phyloP scores from a whole-genome alignment of 2,888 invertebrate species.

The Zelleria hepariella region DNA sequence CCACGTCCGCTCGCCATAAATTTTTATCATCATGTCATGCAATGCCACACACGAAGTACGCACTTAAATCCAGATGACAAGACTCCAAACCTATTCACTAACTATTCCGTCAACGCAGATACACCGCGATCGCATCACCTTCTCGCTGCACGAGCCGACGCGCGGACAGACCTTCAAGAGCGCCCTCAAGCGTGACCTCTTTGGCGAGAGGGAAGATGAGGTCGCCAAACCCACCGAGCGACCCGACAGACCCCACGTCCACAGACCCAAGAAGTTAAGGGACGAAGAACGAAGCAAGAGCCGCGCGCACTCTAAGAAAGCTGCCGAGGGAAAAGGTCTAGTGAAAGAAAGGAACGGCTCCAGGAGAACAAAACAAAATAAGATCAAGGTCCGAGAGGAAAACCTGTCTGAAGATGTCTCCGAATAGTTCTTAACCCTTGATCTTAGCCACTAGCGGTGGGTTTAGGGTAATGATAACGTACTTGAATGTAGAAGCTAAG shows the following conservation, averaged over 20 bases:
- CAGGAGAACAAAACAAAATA: constrained; percentile 36
- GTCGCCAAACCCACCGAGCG: not conserved
- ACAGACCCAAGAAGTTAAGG: constrained; percentile 26
- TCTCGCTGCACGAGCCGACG: constrained; percentile 56
- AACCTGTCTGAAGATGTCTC: constrained; percentile 52
- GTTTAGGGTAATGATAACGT: not conserved
- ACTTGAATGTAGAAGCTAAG: not conserved
- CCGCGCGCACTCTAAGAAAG: constrained; percentile 30
- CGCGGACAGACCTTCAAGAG: constrained; percentile 63
- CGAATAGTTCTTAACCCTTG: constrained; percentile 28
- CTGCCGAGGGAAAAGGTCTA: constrained; percentile 45
- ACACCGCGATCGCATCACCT: constrained; percentile 61
- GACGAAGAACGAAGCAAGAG: constrained; percentile 29
- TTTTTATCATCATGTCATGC: no score
- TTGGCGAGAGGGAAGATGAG: constrained; percentile 25
- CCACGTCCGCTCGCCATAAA: no score
- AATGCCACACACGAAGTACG: no score
- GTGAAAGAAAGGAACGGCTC: constrained; percentile 48
- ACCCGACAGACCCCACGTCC: constrained; percentile 10
- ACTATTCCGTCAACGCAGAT: constrained; percentile 41
- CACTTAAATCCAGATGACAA: no score
- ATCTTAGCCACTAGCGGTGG: not conserved
- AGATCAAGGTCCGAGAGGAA: constrained; percentile 47
- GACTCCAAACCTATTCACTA: no score
- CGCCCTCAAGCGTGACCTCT: constrained; percentile 45